Conservation (phyloP, 2,113 vertebrate genomes). For the Cichladusa arquata region DNA sequence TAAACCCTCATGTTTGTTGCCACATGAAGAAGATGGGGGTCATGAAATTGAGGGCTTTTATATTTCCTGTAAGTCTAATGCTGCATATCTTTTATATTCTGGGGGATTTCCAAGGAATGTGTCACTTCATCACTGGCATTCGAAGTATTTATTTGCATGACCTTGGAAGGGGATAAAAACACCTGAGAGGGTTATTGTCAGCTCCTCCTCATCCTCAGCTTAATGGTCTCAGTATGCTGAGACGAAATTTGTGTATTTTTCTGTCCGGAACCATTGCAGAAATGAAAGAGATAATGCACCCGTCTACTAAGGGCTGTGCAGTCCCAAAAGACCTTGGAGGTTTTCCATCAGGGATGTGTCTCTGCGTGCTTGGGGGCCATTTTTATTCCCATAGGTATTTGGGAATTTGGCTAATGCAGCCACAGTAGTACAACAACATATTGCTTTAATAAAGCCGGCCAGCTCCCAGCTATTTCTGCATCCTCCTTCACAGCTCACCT, state of each 20-base stretch:
- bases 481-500: constrained; percentile 1
- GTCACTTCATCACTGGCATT: neutral
- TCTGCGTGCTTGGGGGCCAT: neutral
- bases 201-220: neutral
- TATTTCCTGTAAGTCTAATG: neutral
- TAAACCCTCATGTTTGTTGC: neutral
- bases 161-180: neutral
- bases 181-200: neutral
- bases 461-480: neutral
- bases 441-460: neutral
- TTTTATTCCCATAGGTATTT: neutral
- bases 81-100: neutral
- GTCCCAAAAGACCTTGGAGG: neutral
- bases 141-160: neutral
- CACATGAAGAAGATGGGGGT: neutral
- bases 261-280: neutral
- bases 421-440: neutral
- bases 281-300: neutral
- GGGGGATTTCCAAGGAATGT: neutral
- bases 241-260: neutral
- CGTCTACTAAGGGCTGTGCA: neutral
- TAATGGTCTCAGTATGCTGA: neutral
- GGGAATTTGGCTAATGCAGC: neutral
- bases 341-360: neutral
- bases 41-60: neutral